Evolutionary conservation across 2,888 invertebrate genomes (phyloP).

Genomic region (Autographa pulchrina): DNA sequence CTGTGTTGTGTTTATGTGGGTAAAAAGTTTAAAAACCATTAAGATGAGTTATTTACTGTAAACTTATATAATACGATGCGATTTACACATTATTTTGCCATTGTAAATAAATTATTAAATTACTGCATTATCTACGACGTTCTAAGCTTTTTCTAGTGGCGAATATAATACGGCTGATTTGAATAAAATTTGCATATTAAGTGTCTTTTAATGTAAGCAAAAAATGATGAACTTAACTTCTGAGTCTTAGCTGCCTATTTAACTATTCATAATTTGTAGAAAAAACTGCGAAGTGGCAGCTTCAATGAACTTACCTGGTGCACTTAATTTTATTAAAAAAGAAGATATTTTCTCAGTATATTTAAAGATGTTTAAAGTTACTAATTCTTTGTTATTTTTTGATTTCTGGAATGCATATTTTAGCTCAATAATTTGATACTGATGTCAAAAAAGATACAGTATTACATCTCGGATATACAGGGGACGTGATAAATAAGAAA

Average conservation of each 20-base stretch:
- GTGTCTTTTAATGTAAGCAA: constrained; percentile 18
- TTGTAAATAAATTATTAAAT: not conserved
- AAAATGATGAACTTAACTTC: constrained; percentile 31
- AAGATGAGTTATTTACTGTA: not conserved
- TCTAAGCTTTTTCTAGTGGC: not conserved
- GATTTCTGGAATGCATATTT: no score
- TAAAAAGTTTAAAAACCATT: not conserved
- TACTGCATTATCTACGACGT: not conserved
- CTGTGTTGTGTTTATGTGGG: not conserved
- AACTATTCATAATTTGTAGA: constrained; percentile 1
- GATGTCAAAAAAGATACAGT: no score
- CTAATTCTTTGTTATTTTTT: no score
- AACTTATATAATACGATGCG: not conserved
- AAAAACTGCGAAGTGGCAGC: not conserved
- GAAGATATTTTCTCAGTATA: not conserved
- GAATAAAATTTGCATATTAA: constrained; percentile 50
- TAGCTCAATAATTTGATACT: no score
- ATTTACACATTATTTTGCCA: not conserved
- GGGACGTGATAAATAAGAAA: no score
- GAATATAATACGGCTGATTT: constrained; percentile 9
- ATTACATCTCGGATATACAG: no score
- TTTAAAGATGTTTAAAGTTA: not conserved
- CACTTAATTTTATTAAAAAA: not conserved
- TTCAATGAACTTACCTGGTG: not conserved
- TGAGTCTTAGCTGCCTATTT: not conserved